Conservation (phyloP, 2,888 invertebrate genomes). For the Teleogryllus oceanicus region DNA sequence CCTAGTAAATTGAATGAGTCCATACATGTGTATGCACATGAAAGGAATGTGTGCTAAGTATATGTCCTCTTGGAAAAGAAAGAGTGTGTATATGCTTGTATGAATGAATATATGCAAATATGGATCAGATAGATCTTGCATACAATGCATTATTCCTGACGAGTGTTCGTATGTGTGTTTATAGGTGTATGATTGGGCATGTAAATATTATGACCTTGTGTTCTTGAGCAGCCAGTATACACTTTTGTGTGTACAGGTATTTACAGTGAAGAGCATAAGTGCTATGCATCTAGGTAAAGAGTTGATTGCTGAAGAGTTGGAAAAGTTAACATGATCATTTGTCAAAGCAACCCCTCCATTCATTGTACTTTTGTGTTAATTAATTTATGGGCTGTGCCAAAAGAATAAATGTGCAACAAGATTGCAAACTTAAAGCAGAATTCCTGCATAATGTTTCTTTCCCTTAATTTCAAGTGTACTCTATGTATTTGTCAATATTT, state of each 20-base stretch:
- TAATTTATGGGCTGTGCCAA: slow-evolving; percentile 1
- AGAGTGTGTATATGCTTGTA: background rate
- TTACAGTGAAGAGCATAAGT: slow-evolving; percentile 6
- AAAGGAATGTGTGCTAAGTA: no score
- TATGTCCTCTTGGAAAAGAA: background rate
- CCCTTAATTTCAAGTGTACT: slow-evolving; percentile 18
- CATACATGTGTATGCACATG: background rate
- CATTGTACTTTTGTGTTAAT: background rate
- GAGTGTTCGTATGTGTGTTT: background rate
- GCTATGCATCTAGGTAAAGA: background rate
- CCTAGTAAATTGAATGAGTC: background rate
- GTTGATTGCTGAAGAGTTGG: background rate
- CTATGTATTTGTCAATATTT: slow-evolving; percentile 18
- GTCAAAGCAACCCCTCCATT: slow-evolving; percentile 1
- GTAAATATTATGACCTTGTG: slow-evolving; percentile 9
- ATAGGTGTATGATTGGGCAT: background rate
- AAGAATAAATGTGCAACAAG: background rate
- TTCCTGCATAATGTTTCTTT: background rate
- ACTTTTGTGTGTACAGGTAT: slow-evolving; percentile 5
- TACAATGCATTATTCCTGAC: background rate
- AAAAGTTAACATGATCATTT: background rate
- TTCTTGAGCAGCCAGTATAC: background rate
- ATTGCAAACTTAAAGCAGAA: slow-evolving; percentile 8
- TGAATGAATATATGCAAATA: background rate
- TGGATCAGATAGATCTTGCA: background rate